phyloP scores from a whole-genome alignment of 2,888 invertebrate genomes.

The Reticulitermes lucifugus region DNA sequence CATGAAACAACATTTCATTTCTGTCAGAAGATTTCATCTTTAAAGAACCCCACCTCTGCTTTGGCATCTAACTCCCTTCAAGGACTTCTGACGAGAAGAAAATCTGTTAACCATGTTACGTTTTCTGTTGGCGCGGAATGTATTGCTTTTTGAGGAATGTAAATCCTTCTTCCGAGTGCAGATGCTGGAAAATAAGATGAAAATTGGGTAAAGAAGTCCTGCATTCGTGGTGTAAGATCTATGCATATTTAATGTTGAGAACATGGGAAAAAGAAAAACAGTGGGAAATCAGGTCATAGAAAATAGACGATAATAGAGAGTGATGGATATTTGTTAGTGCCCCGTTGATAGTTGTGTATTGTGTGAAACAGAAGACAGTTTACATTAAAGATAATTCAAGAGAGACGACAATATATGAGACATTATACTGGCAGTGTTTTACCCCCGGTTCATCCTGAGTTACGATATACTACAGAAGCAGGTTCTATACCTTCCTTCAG shows the following conservation, averaged over 20 bases:
- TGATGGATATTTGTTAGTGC: slow-evolving; percentile 2
- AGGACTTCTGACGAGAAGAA: slow-evolving; percentile 7
- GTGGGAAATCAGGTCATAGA: neutral
- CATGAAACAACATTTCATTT: neutral
- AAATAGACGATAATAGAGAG: neutral
- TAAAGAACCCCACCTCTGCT: neutral
- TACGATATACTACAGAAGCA: neutral
- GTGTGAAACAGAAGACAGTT: neutral
- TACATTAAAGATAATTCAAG: neutral
- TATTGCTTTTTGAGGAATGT: slow-evolving; percentile 33
- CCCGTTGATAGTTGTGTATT: neutral
- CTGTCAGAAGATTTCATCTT: neutral
- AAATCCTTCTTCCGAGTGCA: slow-evolving; percentile 31
- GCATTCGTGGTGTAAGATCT: slow-evolving; percentile 6
- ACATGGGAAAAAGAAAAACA: slow-evolving; percentile 5
- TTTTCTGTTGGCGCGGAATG: slow-evolving; percentile 12
- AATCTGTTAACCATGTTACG: slow-evolving; percentile 14
- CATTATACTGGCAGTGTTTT: neutral
- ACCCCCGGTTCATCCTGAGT: neutral
- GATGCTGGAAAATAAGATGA: slow-evolving; percentile 35
- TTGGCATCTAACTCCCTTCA: neutral
- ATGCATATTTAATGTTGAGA: slow-evolving; percentile 38
- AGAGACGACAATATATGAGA: neutral
- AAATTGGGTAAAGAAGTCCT: slow-evolving; percentile 9
- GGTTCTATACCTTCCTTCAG: neutral